Evolutionary conservation across 2,797 vertebrate genomes (phyloP).

Genomic region (Sebastiscus tertius): DNA sequence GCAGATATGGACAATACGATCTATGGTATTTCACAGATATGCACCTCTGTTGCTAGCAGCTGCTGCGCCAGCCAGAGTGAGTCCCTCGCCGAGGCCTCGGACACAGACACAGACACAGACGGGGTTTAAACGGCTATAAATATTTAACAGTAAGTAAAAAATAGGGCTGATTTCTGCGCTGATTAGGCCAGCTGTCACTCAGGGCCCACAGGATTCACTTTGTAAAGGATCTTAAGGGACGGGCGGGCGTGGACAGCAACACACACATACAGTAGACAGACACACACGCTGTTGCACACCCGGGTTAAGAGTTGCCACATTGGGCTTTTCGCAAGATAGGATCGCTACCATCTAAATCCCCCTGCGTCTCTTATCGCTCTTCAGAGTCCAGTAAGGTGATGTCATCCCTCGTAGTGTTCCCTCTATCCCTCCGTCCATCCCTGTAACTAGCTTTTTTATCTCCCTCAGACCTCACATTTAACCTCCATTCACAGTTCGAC

Average conservation of each 20-base stretch:
- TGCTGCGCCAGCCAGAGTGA: constrained; percentile 18
- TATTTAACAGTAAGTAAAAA: constrained; percentile 70
- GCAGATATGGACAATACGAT: constrained; percentile 26
- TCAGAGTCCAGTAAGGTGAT: constrained; percentile 55
- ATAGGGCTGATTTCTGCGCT: constrained; percentile 51
- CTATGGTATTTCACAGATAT: constrained; percentile 54
- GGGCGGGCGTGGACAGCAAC: background rate
- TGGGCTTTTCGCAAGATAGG: constrained; percentile 58
- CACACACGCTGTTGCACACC: constrained; percentile 16
- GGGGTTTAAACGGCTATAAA: constrained; percentile 67
- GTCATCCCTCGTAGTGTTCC: constrained; percentile 59
- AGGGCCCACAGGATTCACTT: constrained; percentile 28
- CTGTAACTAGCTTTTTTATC: constrained; percentile 44
- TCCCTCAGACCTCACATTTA: constrained; percentile 29
- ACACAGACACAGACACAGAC: constrained; percentile 31
- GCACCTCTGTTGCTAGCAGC: constrained; percentile 43
- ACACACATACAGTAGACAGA: constrained; percentile 2
- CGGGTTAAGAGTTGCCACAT: constrained; percentile 46
- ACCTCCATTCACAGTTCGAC: constrained; percentile 10
- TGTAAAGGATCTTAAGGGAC: constrained; percentile 33
- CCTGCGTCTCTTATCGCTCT: constrained; percentile 54
- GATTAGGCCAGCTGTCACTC: constrained; percentile 69
- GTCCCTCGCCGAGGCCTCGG: background rate
- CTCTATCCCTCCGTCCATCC: constrained; percentile 26
- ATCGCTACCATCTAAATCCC: constrained; percentile 59